These are phyloP conservation scores for Ectemnius continuus DNA, from an alignment of 2,888 invertebrate genomes.

Conservation along the genomic window DNA sequence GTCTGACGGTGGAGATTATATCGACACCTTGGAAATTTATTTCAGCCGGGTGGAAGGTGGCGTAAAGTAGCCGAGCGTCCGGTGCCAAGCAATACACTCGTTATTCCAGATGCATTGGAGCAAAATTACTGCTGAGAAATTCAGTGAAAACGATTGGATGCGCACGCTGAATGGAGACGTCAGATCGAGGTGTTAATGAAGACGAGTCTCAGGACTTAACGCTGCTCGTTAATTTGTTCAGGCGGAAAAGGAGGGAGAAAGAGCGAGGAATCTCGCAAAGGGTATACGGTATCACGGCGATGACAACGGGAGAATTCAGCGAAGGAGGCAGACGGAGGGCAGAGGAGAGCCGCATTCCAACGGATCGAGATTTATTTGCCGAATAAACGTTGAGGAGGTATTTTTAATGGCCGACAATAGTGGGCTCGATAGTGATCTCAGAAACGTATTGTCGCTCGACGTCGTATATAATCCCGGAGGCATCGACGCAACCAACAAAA, in stretches of 20 bases:
- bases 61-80: neutral
- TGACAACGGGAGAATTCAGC: conserved; percentile 48
- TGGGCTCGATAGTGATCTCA: conserved; percentile 69
- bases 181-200: conserved; percentile 40
- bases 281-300: conserved; percentile 42
- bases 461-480: conserved; percentile 70
- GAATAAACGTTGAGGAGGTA: conserved; percentile 70
- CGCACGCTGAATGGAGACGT: conserved; percentile 18
- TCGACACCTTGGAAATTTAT: conserved; percentile 40
- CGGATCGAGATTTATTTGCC: conserved; percentile 68
- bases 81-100: conserved; percentile 9
- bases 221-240: conserved; percentile 36
- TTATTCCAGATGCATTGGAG: conserved; percentile 19
- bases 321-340: conserved; percentile 45
- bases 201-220: conserved; percentile 50
- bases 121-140: conserved; percentile 10
- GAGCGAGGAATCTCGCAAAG: neutral
- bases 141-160: conserved; percentile 13
- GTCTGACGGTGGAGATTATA: conserved; percentile 35
- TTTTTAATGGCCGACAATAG: conserved; percentile 72
- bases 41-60: conserved; percentile 26
- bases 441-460: conserved; percentile 69
- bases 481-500: conserved; percentile 67
- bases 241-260: conserved; percentile 27
- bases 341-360: conserved; percentile 60